phyloP scores from a whole-genome alignment of 2,797 vertebrate genomes.

The Cottoperca gobio region DNA sequence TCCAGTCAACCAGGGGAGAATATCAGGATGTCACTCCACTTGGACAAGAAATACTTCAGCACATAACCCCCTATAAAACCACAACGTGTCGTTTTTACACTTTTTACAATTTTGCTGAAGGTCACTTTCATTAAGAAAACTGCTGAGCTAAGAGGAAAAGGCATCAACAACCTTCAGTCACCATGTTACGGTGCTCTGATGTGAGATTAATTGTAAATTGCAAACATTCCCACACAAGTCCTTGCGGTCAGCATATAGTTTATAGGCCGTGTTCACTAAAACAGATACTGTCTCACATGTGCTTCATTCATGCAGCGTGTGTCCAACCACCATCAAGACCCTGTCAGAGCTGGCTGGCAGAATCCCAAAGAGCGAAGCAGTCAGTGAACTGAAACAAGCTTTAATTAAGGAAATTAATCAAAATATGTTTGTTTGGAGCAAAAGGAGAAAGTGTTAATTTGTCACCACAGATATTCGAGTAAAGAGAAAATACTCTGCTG shows the following conservation, averaged over 20 bases:
- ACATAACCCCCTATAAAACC: too few relatives aligned
- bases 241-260: constrained; percentile 13
- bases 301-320: neutral
- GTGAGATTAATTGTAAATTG: constrained; percentile 18
- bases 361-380: constrained; percentile 2
- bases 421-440: neutral
- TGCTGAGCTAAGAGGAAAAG: neutral
- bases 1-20: too few relatives aligned
- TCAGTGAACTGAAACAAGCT: constrained; percentile 23
- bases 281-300: neutral
- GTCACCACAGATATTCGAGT: neutral
- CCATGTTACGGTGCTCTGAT: constrained; percentile 10
- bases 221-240: neutral
- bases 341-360: neutral
- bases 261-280: constrained; percentile 9
- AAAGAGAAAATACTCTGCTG: neutral
- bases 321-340: neutral
- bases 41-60: too few relatives aligned
- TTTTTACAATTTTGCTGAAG: neutral
- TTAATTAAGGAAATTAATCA: constrained; percentile 33
- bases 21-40: too few relatives aligned
- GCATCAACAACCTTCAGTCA: neutral
- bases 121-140: constrained; percentile 24
- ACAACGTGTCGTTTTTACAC: too few relatives aligned
- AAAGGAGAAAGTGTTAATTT: neutral